Base-by-base conservation (phyloP, 2,888 invertebrate species). In the Amphimallon solstitiale region DNA sequence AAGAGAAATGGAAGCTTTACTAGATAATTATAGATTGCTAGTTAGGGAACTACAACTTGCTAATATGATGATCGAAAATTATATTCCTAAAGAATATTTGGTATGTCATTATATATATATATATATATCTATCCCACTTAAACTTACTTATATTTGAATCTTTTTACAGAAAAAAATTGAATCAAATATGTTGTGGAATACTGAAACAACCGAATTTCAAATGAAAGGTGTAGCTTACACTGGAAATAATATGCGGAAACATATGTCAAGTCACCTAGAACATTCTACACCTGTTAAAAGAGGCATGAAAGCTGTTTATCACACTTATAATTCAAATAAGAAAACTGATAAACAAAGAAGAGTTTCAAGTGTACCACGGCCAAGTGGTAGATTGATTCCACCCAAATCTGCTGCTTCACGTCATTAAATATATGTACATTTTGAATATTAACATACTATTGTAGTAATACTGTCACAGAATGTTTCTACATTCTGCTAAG, bases 171-270 rank as follows among this genome's bases (percentile, higher is more conserved):
- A 91, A 52, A 87, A 94, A 83, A 93, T 98, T 69, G 95, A 96
- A 77, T 88, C 92, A 75, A 94, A 97, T 78, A 92, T 97, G 45
- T 92, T 94, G 77, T 99, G 98, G 97, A 98, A 97, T 84, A 97
- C 97, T 82, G 98, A 98, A 78, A 94, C 97, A 34, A 98, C 98
- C 34, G 98, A 99, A 82, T 99, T 98, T 94, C 97, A 98, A 81
- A 87, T 99, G 48, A 92, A 93, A 80, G 98, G 98, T 81, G 97
- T 99, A 5, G 98, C 98, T 0, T 99, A 99, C 82, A 97, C 98
- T 5, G 98, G 98, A 0, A 99, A 99, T 84, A 99, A 99, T 80
- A 98, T 98, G 96, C 86, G 92, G 66, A 93, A 93, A 79, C 87
- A 84, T 83, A 87, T 74, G 82, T 84, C 15, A 80, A 83, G 37